Percentiles rank a stretch among this genome's conserved stretches.
Evolutionary conservation across 2,797 vertebrate genomes (phyloP).

Genomic region (Danio jaintianensis): DNA sequence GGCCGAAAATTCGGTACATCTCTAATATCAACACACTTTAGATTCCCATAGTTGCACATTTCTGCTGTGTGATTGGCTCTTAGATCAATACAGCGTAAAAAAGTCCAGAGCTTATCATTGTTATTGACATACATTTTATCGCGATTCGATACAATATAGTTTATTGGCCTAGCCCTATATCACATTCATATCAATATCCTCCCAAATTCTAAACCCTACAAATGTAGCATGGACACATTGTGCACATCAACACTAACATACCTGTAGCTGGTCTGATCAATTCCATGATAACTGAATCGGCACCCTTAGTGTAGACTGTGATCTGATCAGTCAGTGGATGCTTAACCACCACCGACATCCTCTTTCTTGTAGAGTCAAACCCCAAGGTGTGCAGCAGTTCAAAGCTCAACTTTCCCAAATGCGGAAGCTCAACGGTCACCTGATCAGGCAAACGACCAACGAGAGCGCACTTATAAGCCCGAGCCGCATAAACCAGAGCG

Average conservation of each 20-base stretch:
- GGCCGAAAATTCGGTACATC: too few relatives aligned
- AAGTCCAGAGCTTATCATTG: too few relatives aligned
- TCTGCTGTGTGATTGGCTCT: too few relatives aligned
- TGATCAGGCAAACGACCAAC: slow-evolving; percentile 91
- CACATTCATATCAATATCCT: too few relatives aligned
- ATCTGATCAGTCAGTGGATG: slow-evolving; percentile 94
- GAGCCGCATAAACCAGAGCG: slow-evolving; percentile 92
- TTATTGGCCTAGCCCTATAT: too few relatives aligned
- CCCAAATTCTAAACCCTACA: not conserved
- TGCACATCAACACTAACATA: slow-evolving; percentile 62
- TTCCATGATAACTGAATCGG: slow-evolving; percentile 94
- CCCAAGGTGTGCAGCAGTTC: slow-evolving; percentile 94
- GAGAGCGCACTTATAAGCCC: slow-evolving; percentile 91
- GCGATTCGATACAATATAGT: too few relatives aligned
- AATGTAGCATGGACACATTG: not conserved
- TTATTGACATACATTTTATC: too few relatives aligned
- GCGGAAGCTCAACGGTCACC: slow-evolving; percentile 92
- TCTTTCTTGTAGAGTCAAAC: slow-evolving; percentile 93
- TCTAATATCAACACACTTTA: too few relatives aligned
- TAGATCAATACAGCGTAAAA: too few relatives aligned
- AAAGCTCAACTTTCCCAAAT: slow-evolving; percentile 91
- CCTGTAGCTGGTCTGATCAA: slow-evolving; percentile 90
- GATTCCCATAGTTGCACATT: too few relatives aligned
- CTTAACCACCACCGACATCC: slow-evolving; percentile 96
- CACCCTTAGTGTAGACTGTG: slow-evolving; percentile 96